Percentiles rank a stretch among this genome's conserved stretches.
phyloP scores from a whole-genome alignment of 1,140 invertebrate species.

The Acromyrmex heyeri region DNA sequence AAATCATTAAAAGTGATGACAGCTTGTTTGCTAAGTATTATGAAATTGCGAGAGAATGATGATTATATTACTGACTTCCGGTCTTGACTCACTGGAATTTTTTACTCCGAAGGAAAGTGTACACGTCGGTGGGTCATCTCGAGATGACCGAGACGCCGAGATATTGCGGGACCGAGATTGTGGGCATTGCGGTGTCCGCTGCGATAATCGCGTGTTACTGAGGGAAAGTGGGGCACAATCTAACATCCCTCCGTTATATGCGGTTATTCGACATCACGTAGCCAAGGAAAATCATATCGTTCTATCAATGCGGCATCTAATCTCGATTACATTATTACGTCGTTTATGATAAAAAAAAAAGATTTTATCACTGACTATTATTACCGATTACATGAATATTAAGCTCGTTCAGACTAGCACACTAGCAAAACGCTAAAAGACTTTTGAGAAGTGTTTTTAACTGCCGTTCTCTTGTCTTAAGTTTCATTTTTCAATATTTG shows the following conservation, averaged over 20 bases:
- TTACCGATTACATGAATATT: neutral
- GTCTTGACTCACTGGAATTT: neutral
- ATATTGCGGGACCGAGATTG: neutral
- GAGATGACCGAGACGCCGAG: constrained; percentile 25
- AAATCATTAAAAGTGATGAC: neutral
- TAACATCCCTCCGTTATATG: constrained; percentile 40
- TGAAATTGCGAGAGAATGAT: constrained; percentile 15
- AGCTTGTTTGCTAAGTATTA: neutral
- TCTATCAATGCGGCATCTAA: constrained; percentile 27
- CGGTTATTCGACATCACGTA: constrained; percentile 7
- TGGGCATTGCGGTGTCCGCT: constrained; percentile 34
- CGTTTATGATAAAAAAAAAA: neutral
- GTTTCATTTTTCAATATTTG: neutral
- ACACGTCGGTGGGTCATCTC: neutral
- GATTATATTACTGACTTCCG: constrained; percentile 4
- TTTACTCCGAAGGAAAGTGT: neutral
- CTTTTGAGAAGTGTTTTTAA: neutral
- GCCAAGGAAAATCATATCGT: constrained; percentile 1
- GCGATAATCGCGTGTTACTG: constrained; percentile 34
- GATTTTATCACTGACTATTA: constrained; percentile 12
- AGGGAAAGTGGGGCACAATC: constrained; percentile 56
- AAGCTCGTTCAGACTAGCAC: neutral
- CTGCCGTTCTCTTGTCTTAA: neutral
- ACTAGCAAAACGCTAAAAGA: neutral
- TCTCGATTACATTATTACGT: constrained; percentile 30